Evolutionary conservation across 2,113 vertebrate genomes (phyloP), one percentile per base, ranked within the genome.

Genomic region (Hyla sarda): DNA sequence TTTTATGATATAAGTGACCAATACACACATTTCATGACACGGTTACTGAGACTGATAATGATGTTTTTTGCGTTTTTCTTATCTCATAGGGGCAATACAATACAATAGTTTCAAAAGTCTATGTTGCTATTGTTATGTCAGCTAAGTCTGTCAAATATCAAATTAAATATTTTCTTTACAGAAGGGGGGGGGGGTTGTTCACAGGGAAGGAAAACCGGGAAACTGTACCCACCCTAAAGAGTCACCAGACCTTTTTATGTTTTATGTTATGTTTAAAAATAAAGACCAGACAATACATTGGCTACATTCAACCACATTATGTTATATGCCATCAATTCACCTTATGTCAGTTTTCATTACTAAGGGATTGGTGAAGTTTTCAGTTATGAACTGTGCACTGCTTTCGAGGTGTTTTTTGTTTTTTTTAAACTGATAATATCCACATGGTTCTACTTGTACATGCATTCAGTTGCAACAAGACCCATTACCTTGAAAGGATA

Each of bases 201-300:
- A 82, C 28, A 69, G 16, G 69, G 21, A 52, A 83, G 23, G 21
- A 13, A 32, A 73, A 83, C 2, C 54, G 28, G 34, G 54, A 75
- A 58, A 84, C 12, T 65, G 28, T 75, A 6, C 37, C 82, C 71
- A 84, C 82, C 82, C 71, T n/a, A 84, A 75, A 74, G 25, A 41
- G 54, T 30, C 82, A 74, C 2, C 11, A 45, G 21, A 50, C 19
- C 50, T 74, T 50, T 83, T 10, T 13, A 5, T 78, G 75, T 56
- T 48, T 3, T 52, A 28, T 50, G 4, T 75, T 25, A 47, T 47
- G 21, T 50, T 75, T 75, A 75, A n/a, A n/a, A n/a, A n/a, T n/a
- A n/a, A n/a, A n/a, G 23, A 74, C 45, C 41, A 41, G 41, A 41
- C 41, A 41, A 41, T 41, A 8, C 41, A 41, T 8, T 41, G 41